Percentiles rank a stretch among this genome's conserved stretches.
Conservation (phyloP, 2,888 invertebrate genomes). For the Tetanocera ferruginea region DNA sequence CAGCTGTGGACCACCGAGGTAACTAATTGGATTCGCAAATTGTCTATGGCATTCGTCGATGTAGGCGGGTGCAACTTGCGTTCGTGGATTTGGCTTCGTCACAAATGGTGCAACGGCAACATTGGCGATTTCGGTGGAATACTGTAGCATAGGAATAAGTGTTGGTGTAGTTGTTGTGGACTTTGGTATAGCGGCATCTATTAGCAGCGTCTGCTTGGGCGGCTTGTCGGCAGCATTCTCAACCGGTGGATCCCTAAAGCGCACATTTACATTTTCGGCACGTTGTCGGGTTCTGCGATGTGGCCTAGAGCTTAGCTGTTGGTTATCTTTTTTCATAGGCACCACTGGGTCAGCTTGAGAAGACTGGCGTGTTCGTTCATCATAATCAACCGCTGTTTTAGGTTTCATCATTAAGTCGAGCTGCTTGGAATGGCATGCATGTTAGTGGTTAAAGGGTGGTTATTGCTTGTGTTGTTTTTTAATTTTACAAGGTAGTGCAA, state of each 20-base stretch:
- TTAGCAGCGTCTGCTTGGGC: constrained; percentile 33
- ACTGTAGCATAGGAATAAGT: constrained; percentile 22
- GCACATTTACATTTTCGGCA: neutral
- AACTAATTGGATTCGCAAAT: constrained; percentile 79
- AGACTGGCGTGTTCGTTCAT: neutral
- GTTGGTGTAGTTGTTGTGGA: constrained; percentile 39
- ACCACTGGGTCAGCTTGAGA: neutral
- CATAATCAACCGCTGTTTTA: neutral
- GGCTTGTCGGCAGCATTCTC: neutral
- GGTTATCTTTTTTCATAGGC: neutral
- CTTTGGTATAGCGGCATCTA: constrained; percentile 47
- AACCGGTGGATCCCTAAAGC: neutral
- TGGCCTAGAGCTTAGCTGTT: neutral
- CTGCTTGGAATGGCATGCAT: constrained; percentile 38
- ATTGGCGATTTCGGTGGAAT: constrained; percentile 50
- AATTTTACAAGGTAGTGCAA: neutral
- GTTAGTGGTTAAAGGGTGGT: constrained; percentile 51
- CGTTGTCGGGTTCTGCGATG: neutral
- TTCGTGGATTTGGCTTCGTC: constrained; percentile 48
- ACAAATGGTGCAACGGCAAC: constrained; percentile 56
- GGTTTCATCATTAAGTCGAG: constrained; percentile 3
- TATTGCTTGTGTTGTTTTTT: constrained; percentile 39
- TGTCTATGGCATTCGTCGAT: constrained; percentile 71
- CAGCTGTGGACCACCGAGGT: constrained; percentile 77
- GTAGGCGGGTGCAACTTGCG: constrained; percentile 70